These are phyloP conservation scores for Neuroscelio doddi DNA, from an alignment of 2,888 invertebrate species.

Conservation along the genomic window DNA sequence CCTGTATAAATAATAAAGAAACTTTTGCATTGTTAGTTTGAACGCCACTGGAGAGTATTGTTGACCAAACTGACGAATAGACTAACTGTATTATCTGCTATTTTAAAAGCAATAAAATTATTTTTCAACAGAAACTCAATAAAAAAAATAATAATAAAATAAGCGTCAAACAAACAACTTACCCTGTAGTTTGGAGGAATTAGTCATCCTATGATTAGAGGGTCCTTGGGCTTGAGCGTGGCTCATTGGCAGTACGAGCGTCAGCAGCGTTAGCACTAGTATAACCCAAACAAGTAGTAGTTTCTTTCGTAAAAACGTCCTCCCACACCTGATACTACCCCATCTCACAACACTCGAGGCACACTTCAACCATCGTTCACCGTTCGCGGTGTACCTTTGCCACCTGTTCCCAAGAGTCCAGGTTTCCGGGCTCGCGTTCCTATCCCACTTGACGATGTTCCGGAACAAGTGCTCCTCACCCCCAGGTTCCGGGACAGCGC, in stretches of 20 bases:
- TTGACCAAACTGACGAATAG: too few relatives aligned
- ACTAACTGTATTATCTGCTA: too few relatives aligned
- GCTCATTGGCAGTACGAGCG: constrained; percentile 34
- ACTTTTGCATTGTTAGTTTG: too few relatives aligned
- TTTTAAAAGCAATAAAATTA: too few relatives aligned
- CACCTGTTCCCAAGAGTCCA: constrained; percentile 60
- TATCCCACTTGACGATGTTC: constrained; percentile 5
- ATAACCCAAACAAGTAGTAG: constrained; percentile 35
- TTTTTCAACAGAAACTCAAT: too few relatives aligned
- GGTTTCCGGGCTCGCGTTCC: constrained; percentile 59
- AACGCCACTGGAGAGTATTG: neutral
- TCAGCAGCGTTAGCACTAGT: constrained; percentile 33
- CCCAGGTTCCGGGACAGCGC: constrained; percentile 8
- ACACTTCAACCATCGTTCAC: constrained; percentile 53
- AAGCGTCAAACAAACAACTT: too few relatives aligned
- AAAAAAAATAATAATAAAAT: too few relatives aligned
- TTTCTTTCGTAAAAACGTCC: constrained; percentile 40
- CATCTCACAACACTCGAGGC: constrained; percentile 67
- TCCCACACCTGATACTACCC: constrained; percentile 45
- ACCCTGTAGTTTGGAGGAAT: constrained; percentile 7
- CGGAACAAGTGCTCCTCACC: constrained; percentile 3
- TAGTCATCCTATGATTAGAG: neutral
- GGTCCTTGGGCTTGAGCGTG: constrained; percentile 13
- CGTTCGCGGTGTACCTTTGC: constrained; percentile 59
- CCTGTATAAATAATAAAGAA: too few relatives aligned